phyloP scores from a whole-genome alignment of 2,888 invertebrate species.

The Erannis defoliaria region DNA sequence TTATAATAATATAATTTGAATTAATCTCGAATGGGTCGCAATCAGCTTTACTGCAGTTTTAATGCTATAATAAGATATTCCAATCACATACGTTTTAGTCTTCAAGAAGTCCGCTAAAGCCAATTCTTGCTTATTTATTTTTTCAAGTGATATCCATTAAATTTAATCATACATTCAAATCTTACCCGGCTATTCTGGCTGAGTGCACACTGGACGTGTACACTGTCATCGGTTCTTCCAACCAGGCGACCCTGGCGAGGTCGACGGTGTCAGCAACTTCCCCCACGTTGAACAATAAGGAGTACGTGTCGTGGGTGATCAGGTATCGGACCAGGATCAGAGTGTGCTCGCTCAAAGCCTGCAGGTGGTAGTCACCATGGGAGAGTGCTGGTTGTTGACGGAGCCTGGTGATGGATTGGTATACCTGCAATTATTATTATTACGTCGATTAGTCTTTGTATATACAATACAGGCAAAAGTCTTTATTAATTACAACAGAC shows the following conservation, averaged over 20 bases:
- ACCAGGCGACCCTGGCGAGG: constrained; percentile 55
- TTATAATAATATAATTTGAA: too few relatives aligned
- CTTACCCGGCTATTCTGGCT: constrained; percentile 61
- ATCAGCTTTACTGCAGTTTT: too few relatives aligned
- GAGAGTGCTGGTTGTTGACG: constrained; percentile 76
- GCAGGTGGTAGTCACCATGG: constrained; percentile 67
- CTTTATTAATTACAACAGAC: neutral
- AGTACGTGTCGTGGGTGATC: constrained; percentile 61
- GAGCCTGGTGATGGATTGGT: constrained; percentile 81
- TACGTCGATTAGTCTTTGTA: neutral
- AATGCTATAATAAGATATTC: too few relatives aligned
- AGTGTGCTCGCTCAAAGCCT: constrained; percentile 60
- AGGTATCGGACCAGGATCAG: constrained; percentile 62
- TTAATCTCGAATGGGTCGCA: too few relatives aligned
- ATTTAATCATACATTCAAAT: neutral
- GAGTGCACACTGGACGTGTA: constrained; percentile 69
- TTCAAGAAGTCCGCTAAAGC: neutral
- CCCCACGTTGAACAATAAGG: constrained; percentile 85
- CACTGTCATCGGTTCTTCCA: constrained; percentile 59
- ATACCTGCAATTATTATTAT: constrained; percentile 76
- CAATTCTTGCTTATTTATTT: neutral
- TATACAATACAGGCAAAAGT: neutral
- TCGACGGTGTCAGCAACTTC: constrained; percentile 66
- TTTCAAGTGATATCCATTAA: neutral
- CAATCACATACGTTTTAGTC: too few relatives aligned